phyloP scores from a whole-genome alignment of 2,113 vertebrate genomes.

The Prunella himalayana region DNA sequence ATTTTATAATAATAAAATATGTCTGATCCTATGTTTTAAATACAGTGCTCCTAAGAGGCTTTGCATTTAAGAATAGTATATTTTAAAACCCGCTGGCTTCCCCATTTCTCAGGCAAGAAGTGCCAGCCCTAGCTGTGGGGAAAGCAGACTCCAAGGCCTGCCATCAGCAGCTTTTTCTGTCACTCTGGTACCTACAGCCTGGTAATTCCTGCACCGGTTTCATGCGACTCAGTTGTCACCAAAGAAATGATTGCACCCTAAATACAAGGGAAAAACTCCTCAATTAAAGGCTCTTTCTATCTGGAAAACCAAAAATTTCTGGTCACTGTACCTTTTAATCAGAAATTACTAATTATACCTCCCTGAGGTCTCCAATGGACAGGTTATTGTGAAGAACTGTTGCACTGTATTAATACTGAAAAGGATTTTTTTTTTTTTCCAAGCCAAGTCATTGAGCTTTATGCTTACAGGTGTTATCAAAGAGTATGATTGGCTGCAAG shows the following conservation, averaged over 20 bases:
- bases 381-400: not conserved
- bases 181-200: not conserved
- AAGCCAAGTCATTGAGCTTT: not conserved
- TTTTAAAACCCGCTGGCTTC: not conserved
- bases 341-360: not conserved
- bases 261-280: not conserved
- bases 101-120: not conserved
- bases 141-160: not conserved
- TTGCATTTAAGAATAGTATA: not conserved
- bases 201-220: not conserved
- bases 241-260: not conserved
- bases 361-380: not conserved
- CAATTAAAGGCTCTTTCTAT: not conserved
- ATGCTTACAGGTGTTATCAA: not conserved
- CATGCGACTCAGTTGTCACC: not conserved
- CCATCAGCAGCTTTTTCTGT: accelerated
- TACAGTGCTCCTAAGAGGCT: not conserved
- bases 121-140: accelerated
- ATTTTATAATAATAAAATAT: not conserved
- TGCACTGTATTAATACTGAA: not conserved
- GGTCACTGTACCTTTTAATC: not conserved
- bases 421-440: not conserved
- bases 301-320: not conserved
- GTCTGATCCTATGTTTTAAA: not conserved
- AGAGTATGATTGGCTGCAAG: not conserved